phyloP scores from a whole-genome alignment of 2,888 invertebrate genomes.

The Agonopterix arenella region DNA sequence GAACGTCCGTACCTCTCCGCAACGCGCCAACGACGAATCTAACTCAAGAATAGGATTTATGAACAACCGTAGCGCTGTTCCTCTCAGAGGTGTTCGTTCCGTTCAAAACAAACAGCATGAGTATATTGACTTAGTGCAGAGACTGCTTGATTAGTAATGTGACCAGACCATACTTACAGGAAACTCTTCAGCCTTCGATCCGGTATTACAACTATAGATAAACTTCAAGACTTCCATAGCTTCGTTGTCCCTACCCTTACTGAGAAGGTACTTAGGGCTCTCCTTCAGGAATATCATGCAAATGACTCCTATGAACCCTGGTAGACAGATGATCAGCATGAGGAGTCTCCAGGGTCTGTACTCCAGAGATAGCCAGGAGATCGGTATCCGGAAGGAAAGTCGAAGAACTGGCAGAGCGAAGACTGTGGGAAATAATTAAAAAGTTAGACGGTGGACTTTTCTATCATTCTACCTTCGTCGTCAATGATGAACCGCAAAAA shows the following conservation, averaged over 20 bases:
- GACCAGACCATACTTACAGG: conserved; percentile 28
- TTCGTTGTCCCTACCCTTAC: conserved; percentile 73
- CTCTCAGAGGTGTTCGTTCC: background rate
- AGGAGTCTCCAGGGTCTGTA: conserved; percentile 86
- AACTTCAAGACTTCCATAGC: conserved; percentile 60
- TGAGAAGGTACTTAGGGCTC: conserved; percentile 85
- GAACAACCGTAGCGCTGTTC: too few species aligned
- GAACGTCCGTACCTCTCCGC: too few species aligned
- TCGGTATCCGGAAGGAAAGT: conserved; percentile 42
- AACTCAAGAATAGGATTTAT: too few species aligned
- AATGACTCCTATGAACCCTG: conserved; percentile 78
- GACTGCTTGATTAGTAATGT: too few species aligned
- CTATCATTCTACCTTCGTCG: background rate
- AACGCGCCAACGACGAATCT: too few species aligned
- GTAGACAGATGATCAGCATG: conserved; percentile 78
- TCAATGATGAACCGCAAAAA: too few species aligned
- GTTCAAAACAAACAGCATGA: background rate
- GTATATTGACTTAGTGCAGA: background rate
- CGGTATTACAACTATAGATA: conserved; percentile 40
- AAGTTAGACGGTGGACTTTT: background rate
- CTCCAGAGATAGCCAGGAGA: conserved; percentile 55
- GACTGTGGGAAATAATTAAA: conserved; percentile 23
- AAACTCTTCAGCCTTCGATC: conserved; percentile 24
- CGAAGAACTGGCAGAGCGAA: conserved; percentile 46
- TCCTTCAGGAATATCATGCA: conserved; percentile 79